phyloP scores from a whole-genome alignment of 2,888 invertebrate genomes.

The Spodoptera littoralis region DNA sequence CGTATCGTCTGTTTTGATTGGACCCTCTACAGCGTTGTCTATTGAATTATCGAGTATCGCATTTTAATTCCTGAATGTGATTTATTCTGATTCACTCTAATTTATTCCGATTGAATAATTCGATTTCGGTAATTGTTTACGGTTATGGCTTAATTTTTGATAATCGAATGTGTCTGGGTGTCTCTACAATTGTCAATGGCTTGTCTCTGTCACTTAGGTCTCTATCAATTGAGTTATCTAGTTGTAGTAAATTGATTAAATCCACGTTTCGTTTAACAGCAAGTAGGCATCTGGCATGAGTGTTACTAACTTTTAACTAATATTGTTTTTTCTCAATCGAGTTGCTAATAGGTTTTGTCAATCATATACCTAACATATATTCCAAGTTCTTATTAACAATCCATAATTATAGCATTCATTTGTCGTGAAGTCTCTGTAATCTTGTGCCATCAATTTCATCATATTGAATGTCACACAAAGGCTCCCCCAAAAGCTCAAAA shows the following conservation, averaged over 20 bases:
- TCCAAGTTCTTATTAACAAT: too few relatives aligned
- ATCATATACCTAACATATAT: too few relatives aligned
- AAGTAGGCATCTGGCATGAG: too few relatives aligned
- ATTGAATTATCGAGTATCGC: constrained; percentile 76
- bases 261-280: not conserved
- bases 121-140: constrained; percentile 60
- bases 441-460: constrained; percentile 42
- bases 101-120: constrained; percentile 63
- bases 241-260: constrained; percentile 36
- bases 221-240: constrained; percentile 37
- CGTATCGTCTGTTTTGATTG: constrained; percentile 76
- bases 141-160: constrained; percentile 59
- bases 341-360: too few relatives aligned
- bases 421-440: constrained; percentile 13
- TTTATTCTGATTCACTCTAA: constrained; percentile 60
- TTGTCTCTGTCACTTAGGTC: constrained; percentile 47
- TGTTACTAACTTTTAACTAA: not conserved
- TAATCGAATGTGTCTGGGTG: constrained; percentile 54
- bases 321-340: too few relatives aligned
- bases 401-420: not conserved
- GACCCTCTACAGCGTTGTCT: constrained; percentile 76
- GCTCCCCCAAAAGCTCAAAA: constrained; percentile 38
- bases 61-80: constrained; percentile 61
- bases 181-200: constrained; percentile 47
- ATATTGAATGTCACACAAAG: constrained; percentile 31